These are phyloP conservation scores for Naja naja DNA, from an alignment of 2,113 vertebrate species.

Conservation along the genomic window DNA sequence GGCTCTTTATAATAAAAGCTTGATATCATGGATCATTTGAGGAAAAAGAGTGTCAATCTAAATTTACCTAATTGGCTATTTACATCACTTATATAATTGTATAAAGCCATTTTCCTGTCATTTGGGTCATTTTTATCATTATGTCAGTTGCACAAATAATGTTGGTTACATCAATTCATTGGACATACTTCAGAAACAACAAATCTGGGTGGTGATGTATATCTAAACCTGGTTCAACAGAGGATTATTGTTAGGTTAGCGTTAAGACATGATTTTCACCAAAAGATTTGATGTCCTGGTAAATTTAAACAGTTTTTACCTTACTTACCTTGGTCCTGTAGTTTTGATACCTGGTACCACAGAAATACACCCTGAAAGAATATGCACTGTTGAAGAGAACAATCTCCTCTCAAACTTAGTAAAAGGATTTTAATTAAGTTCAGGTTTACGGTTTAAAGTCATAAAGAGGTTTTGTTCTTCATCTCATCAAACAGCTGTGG, in stretches of 20 bases:
- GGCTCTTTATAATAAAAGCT: not conserved
- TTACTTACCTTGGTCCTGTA: not conserved
- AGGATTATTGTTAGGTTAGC: not conserved
- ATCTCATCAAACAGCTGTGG: not conserved
- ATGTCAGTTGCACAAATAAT: not conserved
- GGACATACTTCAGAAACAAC: not conserved
- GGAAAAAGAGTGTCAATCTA: not conserved
- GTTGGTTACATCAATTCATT: not conserved
- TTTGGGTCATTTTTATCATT: not conserved
- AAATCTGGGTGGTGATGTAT: not conserved
- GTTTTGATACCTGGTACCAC: not conserved
- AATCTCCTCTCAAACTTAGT: not conserved
- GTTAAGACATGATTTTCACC: not conserved
- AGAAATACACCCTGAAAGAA: not conserved
- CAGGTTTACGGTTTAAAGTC: not conserved
- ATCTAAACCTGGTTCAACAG: not conserved
- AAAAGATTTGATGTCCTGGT: not conserved
- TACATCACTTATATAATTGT: not conserved
- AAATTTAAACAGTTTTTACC: not conserved
- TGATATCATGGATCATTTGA: not conserved
- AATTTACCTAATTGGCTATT: not conserved
- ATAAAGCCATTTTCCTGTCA: not conserved
- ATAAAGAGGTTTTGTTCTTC: not conserved
- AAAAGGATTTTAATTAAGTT: not conserved
- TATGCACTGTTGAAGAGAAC: not conserved